Base-by-base conservation (phyloP, 2,113 vertebrate species). In the Caloenas nicobarica region DNA sequence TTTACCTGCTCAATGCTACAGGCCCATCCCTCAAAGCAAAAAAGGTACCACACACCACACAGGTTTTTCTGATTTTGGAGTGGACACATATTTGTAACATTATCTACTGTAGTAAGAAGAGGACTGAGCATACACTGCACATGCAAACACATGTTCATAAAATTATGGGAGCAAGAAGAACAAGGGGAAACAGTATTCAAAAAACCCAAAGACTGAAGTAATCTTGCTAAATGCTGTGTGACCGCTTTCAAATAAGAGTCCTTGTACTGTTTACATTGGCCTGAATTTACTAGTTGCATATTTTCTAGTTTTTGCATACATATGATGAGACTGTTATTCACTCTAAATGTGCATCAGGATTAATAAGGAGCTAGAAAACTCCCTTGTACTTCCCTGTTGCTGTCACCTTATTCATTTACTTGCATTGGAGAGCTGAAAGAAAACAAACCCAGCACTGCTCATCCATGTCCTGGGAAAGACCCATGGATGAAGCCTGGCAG, bases 1-100 rank as follows among this genome's bases (percentile, higher is more conserved):
- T 92, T 93, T 77, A 86, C 94, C 93, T 91, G 64, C 89, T 85
- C 40, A 51, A 5, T 84, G 79, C 81, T 93, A 71, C 34, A 72
- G 91, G 60, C 70, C 42, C 87, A 31, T 34, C 28, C 17, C 36
- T 94, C 71, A 65, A 56, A 72, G 77, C 66, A 89, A 40, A 73
- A 79, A n/a, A 79, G 64, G 42, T 84, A 72, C 62, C 72, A 61
- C 31, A 25, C 40, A 72, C 62, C 72, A 61, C 31, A 25, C 40
- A 21, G 5, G 0, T 34, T 54, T 57, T 34, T n/a, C 48, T 61
- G 36, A n/a, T 81, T 76, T 86, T 60, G 40, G 48, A 91, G 31
- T 5, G 29, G 28, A 4, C 16, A 60, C 13, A 8, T 11, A 14
- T 81, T 87, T 72, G 57, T 78, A 71, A 88, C 21, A 10, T 42